Percentiles rank a stretch among this genome's conserved stretches.
Conservation (phyloP, 2,797 vertebrate species). For the Psittacula echo region DNA sequence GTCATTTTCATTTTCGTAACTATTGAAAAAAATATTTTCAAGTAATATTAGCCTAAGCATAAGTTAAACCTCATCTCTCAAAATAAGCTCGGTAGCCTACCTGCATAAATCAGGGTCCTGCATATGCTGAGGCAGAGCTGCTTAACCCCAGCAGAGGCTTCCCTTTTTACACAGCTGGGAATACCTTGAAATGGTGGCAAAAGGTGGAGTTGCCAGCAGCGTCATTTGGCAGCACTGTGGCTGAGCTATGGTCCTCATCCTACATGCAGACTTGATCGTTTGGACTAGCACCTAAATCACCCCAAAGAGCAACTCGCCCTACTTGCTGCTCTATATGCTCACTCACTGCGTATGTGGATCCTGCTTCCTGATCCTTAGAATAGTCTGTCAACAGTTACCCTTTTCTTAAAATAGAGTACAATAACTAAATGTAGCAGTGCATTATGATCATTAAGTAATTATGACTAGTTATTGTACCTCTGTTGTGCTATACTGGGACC, state of each 20-base stretch:
- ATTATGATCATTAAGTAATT: not conserved
- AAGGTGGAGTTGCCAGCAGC: not conserved
- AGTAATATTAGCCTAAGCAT: not conserved
- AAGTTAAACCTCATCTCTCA: not conserved
- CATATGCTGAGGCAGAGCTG: not conserved
- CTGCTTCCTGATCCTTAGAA: not conserved
- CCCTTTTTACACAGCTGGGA: not conserved
- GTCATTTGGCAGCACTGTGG: not conserved
- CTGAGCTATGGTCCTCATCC: not conserved
- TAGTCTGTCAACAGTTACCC: not conserved
- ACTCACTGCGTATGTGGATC: not conserved
- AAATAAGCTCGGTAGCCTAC: not conserved
- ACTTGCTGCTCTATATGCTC: not conserved
- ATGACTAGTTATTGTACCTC: fast-evolving
- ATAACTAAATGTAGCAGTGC: not conserved
- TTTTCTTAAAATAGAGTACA: not conserved
- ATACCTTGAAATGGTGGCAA: not conserved
- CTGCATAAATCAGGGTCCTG: not conserved
- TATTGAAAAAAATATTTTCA: not conserved
- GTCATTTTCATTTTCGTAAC: not conserved
- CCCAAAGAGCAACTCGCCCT: not conserved
- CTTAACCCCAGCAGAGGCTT: not conserved
- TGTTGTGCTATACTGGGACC: not conserved
- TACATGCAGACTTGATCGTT: not conserved
- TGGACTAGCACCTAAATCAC: not conserved